Evolutionary conservation across 2,113 vertebrate genomes (phyloP).

Genomic region (Vidua chalybeata): DNA sequence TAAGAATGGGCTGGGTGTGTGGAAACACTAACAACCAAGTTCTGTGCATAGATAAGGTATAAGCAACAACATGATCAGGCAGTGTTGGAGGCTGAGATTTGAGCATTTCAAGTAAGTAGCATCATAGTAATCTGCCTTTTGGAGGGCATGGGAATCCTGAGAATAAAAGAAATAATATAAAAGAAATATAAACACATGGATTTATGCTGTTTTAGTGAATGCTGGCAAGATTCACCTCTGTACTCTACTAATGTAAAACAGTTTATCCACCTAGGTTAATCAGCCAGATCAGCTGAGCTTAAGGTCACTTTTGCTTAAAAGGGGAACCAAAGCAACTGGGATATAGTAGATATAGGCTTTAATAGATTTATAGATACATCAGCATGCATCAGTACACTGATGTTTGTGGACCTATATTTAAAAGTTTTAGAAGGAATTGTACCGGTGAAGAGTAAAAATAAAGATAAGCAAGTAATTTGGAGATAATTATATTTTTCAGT

Average conservation of each 20-base stretch:
- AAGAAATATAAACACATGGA: background rate
- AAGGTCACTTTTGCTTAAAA: background rate
- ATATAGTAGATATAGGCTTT: background rate
- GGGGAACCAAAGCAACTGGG: background rate
- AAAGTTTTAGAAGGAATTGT: background rate
- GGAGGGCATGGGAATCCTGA: rapidly evolving
- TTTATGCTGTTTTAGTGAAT: background rate
- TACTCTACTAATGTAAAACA: background rate
- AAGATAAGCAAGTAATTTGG: background rate
- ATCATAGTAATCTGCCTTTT: background rate
- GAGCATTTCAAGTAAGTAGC: background rate
- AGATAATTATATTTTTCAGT: background rate
- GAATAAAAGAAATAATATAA: too few species aligned
- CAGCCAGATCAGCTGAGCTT: background rate
- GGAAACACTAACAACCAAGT: background rate
- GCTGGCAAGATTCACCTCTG: background rate
- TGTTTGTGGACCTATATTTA: background rate
- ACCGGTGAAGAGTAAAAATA: background rate
- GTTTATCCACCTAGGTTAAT: background rate
- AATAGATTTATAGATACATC: background rate
- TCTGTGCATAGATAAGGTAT: background rate
- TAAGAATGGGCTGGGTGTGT: background rate
- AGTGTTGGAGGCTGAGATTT: background rate
- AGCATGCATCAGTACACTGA: background rate
- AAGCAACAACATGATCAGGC: background rate